Evolutionary conservation across 2,888 invertebrate genomes (phyloP), one percentile per base, ranked within the genome.

Genomic region (Branchipolynoe longqiensis): DNA sequence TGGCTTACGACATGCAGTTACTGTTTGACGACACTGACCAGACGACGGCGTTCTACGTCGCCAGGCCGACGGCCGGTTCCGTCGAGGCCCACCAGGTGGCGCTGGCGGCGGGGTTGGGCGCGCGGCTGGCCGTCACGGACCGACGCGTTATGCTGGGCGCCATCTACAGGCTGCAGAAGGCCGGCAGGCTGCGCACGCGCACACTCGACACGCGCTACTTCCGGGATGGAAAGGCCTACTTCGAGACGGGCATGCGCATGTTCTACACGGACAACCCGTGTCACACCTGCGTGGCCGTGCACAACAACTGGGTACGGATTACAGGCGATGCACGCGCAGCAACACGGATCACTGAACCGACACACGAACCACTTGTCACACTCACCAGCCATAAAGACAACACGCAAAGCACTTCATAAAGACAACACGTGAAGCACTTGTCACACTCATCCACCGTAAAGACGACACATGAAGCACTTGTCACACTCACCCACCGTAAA

Each of bases 11-110:
- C 36, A 69, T 69, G 36, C 69, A 69, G 36, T 38, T 69, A 4
- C 12, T 69, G 69, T 12, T n/a, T 18, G 69, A 38, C 25, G 36
- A 18, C 33, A 38, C 14, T 12, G n/a, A 2, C 38, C 69, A 33
- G 14, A 22, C 69, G 14, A 69, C 69, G 14, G 69, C 69, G 1
- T 89, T 89, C 78, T 87, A 86, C 22, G 84, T 73, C 59, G 87
- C 83, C 25, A 84, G 78, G 59, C 85, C 84, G 4, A 86, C 87
- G 25, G 8, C 40, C 1, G 83, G 28, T 8, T 48, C 78, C 33
- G 59, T 85, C 14, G 18, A 22, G 8, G 74, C 88, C 0, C 88
- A 88, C 58, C 31, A 58, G 40, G 54, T 58, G n/a, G 84, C 87
- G 0, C 38, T 86, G 64, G 38, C 12, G 18, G 14, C 25, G 33